A percentile compares a stretch with the other conserved stretches of the same genome.
Conservation (phyloP, 2,888 invertebrate genomes). For the Hyposoter didymator region DNA sequence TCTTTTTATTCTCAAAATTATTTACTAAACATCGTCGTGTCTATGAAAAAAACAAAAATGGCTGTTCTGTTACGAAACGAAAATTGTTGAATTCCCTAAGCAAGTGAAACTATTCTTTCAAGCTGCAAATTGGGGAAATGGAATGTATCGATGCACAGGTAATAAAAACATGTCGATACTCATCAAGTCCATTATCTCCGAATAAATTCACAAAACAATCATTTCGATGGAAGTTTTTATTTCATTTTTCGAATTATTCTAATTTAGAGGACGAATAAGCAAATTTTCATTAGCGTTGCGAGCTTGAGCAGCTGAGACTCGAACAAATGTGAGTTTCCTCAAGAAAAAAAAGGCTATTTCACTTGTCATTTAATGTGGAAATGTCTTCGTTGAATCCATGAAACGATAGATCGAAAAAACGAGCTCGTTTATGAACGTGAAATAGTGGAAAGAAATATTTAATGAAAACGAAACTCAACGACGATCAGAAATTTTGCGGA, state of each 20-base stretch:
- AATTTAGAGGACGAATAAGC: neutral
- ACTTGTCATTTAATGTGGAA: neutral
- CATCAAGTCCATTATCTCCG: conserved; percentile 11
- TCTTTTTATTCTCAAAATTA: neutral
- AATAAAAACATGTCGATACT: conserved; percentile 78
- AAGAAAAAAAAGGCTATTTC: neutral
- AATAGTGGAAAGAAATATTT: neutral
- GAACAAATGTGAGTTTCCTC: neutral
- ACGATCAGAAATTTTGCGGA: neutral
- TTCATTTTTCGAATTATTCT: neutral
- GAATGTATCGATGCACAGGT: conserved; percentile 90
- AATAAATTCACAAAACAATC: neutral
- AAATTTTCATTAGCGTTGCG: neutral
- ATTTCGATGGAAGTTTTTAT: neutral
- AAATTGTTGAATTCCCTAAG: conserved; percentile 42
- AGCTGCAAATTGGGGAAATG: conserved; percentile 86
- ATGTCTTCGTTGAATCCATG: neutral
- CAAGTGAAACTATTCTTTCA: conserved; percentile 84
- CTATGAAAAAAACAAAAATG: neutral
- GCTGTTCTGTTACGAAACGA: neutral
- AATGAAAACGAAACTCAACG: neutral
- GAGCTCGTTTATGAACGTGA: neutral
- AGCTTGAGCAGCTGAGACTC: neutral
- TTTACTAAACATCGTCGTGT: neutral
- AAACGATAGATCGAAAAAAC: neutral